Evolutionary conservation across 2,113 vertebrate genomes (phyloP).

Genomic region (Malurus alboscapulatus): DNA sequence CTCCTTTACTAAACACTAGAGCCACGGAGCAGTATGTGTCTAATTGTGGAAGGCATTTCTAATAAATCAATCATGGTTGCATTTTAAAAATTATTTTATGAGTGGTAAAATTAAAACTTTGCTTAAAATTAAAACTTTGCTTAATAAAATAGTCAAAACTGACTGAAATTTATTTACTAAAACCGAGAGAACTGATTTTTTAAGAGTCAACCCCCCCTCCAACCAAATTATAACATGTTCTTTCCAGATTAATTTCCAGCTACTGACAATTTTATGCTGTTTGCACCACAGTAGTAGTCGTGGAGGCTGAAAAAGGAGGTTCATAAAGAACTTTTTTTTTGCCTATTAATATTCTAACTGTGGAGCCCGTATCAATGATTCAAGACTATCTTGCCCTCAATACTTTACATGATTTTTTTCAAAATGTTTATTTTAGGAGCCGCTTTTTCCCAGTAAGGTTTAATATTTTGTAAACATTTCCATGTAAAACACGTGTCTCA

Average conservation of each 20-base stretch:
- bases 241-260: background rate
- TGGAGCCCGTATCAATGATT: background rate
- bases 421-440: background rate
- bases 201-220: background rate
- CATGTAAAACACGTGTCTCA: background rate
- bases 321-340: background rate
- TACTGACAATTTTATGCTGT: background rate
- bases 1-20: background rate
- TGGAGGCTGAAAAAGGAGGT: background rate
- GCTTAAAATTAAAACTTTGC: background rate
- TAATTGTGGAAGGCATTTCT: background rate
- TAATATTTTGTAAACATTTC: constrained; percentile 41
- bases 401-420: background rate
- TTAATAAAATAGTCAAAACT: background rate
- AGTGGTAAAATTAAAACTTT: background rate
- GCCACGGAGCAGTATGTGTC: background rate
- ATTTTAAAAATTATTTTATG: background rate
- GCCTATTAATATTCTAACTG: background rate
- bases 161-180: background rate
- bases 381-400: background rate
- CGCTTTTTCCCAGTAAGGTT: background rate
- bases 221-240: background rate
- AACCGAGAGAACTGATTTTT: background rate
- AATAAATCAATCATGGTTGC: background rate
- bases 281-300: background rate